Percentiles rank a stretch among this genome's conserved stretches.
Evolutionary conservation across 2,888 invertebrate genomes (phyloP).

Genomic region (Frankliniella intonsa): DNA sequence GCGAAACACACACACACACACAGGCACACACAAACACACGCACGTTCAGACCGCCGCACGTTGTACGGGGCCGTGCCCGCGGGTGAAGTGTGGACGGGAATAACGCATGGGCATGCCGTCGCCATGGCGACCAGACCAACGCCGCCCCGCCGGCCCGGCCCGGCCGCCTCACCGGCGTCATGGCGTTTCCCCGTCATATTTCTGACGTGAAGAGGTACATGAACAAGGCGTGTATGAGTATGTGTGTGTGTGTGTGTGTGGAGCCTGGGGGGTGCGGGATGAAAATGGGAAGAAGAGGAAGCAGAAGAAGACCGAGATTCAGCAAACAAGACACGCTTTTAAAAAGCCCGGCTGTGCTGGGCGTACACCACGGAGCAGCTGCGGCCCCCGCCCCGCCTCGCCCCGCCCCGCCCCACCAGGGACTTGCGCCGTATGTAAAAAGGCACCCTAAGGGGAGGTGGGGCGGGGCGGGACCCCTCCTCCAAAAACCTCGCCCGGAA

Average conservation of each 20-base stretch:
- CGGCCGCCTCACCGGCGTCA: background rate
- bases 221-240: background rate
- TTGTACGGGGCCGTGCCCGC: too few relatives aligned
- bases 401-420: background rate
- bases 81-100: background rate
- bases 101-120: background rate
- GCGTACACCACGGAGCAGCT: too few relatives aligned
- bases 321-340: too few relatives aligned
- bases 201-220: background rate
- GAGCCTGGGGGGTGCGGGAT: too few relatives aligned
- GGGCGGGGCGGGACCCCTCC: background rate
- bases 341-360: too few relatives aligned
- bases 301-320: too few relatives aligned
- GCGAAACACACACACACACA: too few relatives aligned
- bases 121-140: background rate
- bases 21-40: too few relatives aligned
- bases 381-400: too few relatives aligned
- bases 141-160: background rate
- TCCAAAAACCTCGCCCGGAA: background rate
- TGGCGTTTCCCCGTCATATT: background rate
- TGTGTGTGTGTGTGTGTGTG: background rate
- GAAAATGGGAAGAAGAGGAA: too few relatives aligned
- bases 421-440: background rate
- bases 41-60: too few relatives aligned
- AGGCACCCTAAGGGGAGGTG: background rate